Conservation (phyloP, 2,113 vertebrate species). For the Dasyornis broadbenti region DNA sequence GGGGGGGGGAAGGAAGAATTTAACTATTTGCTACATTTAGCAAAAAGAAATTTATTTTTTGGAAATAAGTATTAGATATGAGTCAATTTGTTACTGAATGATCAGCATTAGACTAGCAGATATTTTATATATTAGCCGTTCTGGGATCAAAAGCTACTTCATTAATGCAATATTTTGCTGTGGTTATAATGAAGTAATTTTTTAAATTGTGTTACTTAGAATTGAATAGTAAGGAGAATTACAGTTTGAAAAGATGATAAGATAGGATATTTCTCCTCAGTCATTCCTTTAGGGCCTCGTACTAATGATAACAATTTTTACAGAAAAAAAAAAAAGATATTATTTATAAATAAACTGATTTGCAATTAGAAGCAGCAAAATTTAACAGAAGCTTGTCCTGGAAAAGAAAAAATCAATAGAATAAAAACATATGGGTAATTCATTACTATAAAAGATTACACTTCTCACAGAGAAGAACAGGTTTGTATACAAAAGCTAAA, state of each 20-base stretch:
- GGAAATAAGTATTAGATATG: neutral
- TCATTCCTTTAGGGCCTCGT: neutral
- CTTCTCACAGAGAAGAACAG: neutral
- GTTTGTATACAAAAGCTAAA: neutral
- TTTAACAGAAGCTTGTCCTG: neutral
- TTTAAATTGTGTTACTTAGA: neutral
- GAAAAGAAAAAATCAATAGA: neutral
- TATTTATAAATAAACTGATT: neutral
- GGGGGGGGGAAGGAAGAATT: neutral
- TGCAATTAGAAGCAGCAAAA: neutral
- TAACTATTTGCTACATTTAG: conserved; percentile 54
- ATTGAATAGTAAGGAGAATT: neutral
- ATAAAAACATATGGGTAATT: neutral
- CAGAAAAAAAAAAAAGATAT: neutral
- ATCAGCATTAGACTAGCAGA: neutral
- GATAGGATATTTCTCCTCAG: neutral
- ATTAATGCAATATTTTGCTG: neutral
- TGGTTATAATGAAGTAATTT: neutral
- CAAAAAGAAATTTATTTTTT: neutral
- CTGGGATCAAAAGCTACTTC: neutral
- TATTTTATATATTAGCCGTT: neutral
- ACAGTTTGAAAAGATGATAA: neutral
- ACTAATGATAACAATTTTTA: neutral
- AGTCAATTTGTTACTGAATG: neutral
- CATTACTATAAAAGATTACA: neutral